Evolutionary conservation across 2,797 vertebrate genomes (phyloP).

Genomic region (Neosilurus mollespiculum): DNA sequence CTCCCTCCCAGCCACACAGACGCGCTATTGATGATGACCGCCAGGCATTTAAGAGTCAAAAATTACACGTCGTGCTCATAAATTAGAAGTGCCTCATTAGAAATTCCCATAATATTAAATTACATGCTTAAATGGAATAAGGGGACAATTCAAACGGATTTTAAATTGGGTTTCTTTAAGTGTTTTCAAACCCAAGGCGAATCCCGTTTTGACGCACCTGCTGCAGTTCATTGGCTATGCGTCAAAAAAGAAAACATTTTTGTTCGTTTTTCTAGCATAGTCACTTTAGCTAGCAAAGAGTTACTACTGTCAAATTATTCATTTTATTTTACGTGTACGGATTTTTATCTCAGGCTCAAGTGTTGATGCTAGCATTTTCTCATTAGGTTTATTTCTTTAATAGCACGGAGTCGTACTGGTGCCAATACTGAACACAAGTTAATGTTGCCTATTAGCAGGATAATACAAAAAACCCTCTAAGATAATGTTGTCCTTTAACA

Average conservation of each 20-base stretch:
- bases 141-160: not conserved
- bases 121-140: slow-evolving; percentile 6
- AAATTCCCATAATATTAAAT: slow-evolving; percentile 27
- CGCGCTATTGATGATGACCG: slow-evolving; percentile 56
- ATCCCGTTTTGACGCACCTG: not conserved
- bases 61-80: slow-evolving; percentile 48
- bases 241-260: not conserved
- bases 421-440: no score
- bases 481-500: not conserved
- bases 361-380: not conserved
- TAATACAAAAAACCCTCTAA: not conserved
- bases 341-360: not conserved
- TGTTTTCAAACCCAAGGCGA: not conserved
- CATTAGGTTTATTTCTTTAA: not conserved
- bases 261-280: not conserved
- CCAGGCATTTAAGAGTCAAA: slow-evolving; percentile 54
- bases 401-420: not conserved
- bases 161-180: slow-evolving; percentile 8
- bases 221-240: not conserved
- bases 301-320: not conserved
- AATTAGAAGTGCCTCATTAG: slow-evolving; percentile 37
- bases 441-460: not conserved
- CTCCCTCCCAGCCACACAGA: slow-evolving; percentile 38
- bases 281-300: not conserved
- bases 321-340: not conserved